phyloP scores from a whole-genome alignment of 2,888 invertebrate genomes.

The Drosophila helvetica region DNA sequence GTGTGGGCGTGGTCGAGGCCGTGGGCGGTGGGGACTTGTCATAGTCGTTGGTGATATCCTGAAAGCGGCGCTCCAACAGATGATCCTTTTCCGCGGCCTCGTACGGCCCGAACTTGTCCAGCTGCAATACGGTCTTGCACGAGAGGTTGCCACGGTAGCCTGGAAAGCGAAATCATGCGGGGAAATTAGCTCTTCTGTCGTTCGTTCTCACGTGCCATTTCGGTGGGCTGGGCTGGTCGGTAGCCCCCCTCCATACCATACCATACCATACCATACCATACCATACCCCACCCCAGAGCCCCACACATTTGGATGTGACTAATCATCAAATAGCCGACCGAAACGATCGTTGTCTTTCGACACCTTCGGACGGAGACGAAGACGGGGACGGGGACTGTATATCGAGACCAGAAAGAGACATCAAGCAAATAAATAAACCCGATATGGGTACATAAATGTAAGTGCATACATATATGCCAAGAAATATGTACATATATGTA shows the following conservation, averaged over 20 bases:
- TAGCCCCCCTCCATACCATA: not conserved
- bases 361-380: slow-evolving; percentile 53
- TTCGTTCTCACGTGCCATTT: slow-evolving; percentile 69
- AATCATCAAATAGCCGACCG: slow-evolving; percentile 61
- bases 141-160: slow-evolving; percentile 83
- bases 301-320: slow-evolving; percentile 60
- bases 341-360: slow-evolving; percentile 64
- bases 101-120: slow-evolving; percentile 82
- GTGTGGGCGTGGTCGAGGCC: slow-evolving; percentile 69
- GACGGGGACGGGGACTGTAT: slow-evolving; percentile 59
- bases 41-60: slow-evolving; percentile 82
- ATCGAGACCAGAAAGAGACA: slow-evolving; percentile 65
- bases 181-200: not conserved
- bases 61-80: slow-evolving; percentile 81
- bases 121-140: slow-evolving; percentile 82
- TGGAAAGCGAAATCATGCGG: slow-evolving; percentile 25
- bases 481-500: slow-evolving; percentile 35
- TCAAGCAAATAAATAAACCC: slow-evolving; percentile 56
- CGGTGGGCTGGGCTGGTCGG: slow-evolving; percentile 27
- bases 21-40: slow-evolving; percentile 81
- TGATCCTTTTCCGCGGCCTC: slow-evolving; percentile 80
- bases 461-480: slow-evolving; percentile 5
- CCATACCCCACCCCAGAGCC: slow-evolving; percentile 12
- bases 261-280: no score
- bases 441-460: slow-evolving; percentile 38